Evolutionary conservation across 2,797 vertebrate genomes (phyloP).

Genomic region (Columba guinea): DNA sequence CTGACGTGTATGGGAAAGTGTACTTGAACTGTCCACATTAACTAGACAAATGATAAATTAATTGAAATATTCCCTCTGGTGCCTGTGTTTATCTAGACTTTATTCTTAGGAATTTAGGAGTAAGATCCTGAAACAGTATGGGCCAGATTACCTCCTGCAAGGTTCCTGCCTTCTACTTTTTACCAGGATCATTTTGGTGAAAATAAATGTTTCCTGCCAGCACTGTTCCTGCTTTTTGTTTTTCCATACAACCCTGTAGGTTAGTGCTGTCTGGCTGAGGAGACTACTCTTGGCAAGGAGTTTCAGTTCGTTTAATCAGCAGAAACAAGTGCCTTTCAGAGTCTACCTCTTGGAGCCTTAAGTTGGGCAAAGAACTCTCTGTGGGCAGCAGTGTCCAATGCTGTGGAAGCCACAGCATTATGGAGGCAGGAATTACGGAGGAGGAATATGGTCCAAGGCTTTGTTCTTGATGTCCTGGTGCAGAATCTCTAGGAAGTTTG

Average conservation of each 20-base stretch:
- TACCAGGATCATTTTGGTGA: background rate
- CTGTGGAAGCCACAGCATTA: fast-evolving
- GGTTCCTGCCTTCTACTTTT: background rate
- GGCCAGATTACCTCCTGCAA: background rate
- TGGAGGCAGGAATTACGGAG: fast-evolving
- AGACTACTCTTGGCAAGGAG: background rate
- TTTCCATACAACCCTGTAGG: background rate
- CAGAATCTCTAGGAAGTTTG: background rate
- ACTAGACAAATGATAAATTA: background rate
- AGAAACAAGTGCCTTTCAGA: background rate
- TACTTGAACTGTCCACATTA: background rate
- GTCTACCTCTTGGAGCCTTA: background rate
- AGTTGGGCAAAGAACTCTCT: background rate
- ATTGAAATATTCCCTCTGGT: background rate
- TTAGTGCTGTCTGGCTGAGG: background rate
- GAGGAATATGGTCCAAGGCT: background rate
- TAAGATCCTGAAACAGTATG: background rate
- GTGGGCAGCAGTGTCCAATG: background rate
- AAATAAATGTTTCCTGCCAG: background rate
- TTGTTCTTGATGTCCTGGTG: background rate
- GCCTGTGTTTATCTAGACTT: background rate
- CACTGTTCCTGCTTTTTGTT: background rate
- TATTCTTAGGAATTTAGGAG: background rate
- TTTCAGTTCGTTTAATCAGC: background rate
- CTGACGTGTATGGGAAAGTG: background rate